A percentile compares a stretch with the other conserved stretches of the same genome.
These are phyloP conservation scores for Rhinophrynus dorsalis DNA, from an alignment of 2,797 vertebrate species.

Conservation along the genomic window DNA sequence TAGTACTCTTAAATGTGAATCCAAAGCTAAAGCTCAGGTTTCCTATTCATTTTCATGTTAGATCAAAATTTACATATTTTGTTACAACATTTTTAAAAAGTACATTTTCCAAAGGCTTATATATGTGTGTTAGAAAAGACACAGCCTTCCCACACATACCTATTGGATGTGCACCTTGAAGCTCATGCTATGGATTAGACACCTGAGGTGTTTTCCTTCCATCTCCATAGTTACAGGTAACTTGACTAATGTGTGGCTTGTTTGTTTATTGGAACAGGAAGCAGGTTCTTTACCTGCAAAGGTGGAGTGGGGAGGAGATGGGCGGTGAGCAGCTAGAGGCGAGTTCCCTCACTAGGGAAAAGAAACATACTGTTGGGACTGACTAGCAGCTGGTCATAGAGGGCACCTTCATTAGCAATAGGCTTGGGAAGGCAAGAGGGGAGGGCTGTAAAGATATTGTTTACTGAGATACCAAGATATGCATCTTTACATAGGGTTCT, in stretches of 20 bases:
- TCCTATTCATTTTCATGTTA: too few species aligned
- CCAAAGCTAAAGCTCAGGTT: too few species aligned
- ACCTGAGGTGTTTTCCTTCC: constrained; percentile 18
- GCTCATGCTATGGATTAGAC: not conserved
- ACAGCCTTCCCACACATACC: not conserved
- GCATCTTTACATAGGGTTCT: not conserved
- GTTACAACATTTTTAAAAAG: too few species aligned
- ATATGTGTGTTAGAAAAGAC: too few species aligned
- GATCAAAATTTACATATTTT: too few species aligned
- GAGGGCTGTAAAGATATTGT: not conserved
- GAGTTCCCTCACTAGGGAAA: not conserved
- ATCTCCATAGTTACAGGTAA: constrained; percentile 39
- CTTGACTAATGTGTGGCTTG: constrained; percentile 25
- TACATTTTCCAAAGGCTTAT: too few species aligned
- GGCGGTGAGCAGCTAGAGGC: not conserved
- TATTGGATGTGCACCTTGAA: not conserved
- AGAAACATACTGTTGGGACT: not conserved
- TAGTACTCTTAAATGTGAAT: too few species aligned
- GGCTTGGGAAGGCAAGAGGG: not conserved
- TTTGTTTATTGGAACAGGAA: constrained; percentile 40
- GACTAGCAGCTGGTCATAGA: not conserved
- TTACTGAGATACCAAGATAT: not conserved
- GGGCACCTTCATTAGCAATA: not conserved
- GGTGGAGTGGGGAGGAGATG: not conserved
- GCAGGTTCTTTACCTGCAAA: constrained; percentile 13